A percentile compares a stretch with the other conserved stretches of the same genome.
These are phyloP conservation scores for Parascotia fuliginaria DNA, from an alignment of 2,888 invertebrate genomes.

Conservation along the genomic window DNA sequence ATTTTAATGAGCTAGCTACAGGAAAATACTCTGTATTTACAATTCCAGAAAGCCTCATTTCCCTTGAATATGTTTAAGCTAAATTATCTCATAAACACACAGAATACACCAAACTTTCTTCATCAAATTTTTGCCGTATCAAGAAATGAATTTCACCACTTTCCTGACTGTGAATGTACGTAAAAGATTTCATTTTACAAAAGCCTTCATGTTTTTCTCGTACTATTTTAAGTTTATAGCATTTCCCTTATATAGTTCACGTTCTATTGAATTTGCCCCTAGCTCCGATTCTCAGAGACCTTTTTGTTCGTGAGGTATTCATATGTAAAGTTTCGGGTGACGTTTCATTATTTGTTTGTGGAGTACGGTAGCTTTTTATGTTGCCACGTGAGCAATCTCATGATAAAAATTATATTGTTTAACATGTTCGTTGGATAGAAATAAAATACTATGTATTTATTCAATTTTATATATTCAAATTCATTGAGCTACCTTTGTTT, in stretches of 20 bases:
- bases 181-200: slow-evolving; percentile 11
- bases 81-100: slow-evolving; percentile 4
- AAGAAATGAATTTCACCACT: too few species aligned
- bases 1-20: too few species aligned
- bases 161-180: not conserved
- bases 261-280: slow-evolving; percentile 9
- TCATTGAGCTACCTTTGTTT: too few species aligned
- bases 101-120: not conserved
- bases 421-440: too few species aligned
- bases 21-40: too few species aligned
- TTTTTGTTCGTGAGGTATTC: not conserved
- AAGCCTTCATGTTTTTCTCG: slow-evolving; percentile 6
- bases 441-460: too few species aligned
- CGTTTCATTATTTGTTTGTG: not conserved
- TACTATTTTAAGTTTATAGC: slow-evolving; percentile 16
- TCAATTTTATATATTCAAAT: too few species aligned
- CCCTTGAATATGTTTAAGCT: not conserved
- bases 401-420: too few species aligned
- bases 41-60: too few species aligned
- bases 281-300: not conserved
- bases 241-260: slow-evolving; percentile 19
- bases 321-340: not conserved
- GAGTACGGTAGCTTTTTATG: not conserved
- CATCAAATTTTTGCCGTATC: too few species aligned
- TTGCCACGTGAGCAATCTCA: not conserved